Evolutionary conservation across 2,113 vertebrate species (phyloP).

Genomic region (Patagioenas fasciata): DNA sequence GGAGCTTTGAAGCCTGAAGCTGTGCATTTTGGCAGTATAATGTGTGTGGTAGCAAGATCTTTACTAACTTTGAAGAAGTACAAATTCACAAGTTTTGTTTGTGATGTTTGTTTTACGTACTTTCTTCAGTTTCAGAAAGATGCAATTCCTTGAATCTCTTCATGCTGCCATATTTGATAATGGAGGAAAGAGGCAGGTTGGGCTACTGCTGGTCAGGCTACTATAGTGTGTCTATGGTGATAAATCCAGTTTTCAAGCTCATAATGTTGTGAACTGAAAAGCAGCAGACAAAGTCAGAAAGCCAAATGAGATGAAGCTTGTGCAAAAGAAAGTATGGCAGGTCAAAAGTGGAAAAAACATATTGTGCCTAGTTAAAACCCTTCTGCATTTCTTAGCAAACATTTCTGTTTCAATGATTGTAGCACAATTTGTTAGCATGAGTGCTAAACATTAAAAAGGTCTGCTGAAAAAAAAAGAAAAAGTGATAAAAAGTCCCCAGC

Average conservation of each 20-base stretch:
- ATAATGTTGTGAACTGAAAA: not conserved
- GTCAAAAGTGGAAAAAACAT: not conserved
- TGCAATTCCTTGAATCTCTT: too few species aligned
- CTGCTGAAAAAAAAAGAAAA: not conserved
- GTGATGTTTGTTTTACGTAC: too few species aligned
- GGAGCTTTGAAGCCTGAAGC: too few species aligned
- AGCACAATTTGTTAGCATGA: not conserved
- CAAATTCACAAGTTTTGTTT: too few species aligned
- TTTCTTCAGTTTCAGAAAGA: too few species aligned
- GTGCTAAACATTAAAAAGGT: not conserved
- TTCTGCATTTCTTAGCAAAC: not conserved
- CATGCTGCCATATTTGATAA: too few species aligned
- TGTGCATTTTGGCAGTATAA: too few species aligned
- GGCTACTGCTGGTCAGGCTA: not conserved
- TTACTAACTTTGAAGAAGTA: too few species aligned
- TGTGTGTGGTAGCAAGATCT: too few species aligned
- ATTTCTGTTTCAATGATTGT: not conserved
- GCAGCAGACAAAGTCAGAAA: not conserved
- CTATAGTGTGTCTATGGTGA: not conserved
- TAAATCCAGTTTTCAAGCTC: not conserved
- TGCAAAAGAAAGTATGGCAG: not conserved
- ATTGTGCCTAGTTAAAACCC: not conserved
- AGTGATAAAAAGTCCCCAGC: not conserved
- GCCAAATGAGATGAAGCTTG: not conserved
- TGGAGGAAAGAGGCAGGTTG: not conserved